Percentiles rank a stretch among this genome's conserved stretches.
phyloP scores from a whole-genome alignment of 2,797 vertebrate genomes.

The Discoglossus pictus region DNA sequence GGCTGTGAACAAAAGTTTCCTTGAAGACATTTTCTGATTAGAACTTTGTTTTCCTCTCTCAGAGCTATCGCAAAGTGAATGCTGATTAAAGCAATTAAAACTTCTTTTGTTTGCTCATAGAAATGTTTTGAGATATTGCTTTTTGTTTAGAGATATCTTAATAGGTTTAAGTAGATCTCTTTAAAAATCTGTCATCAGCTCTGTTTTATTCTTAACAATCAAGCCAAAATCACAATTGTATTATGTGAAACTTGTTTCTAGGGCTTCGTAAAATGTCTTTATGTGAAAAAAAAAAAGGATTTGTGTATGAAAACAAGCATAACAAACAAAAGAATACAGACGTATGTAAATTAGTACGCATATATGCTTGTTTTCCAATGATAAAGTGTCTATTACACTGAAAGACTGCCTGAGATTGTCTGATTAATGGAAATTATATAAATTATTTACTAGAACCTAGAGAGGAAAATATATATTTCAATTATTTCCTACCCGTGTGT shows the following conservation, averaged over 20 bases:
- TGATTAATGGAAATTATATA: slow-evolving; percentile 41
- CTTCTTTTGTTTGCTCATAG: slow-evolving; percentile 90
- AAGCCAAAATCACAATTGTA: slow-evolving; percentile 81
- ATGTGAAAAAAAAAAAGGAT: no score
- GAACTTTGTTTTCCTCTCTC: slow-evolving; percentile 89
- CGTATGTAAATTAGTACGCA: slow-evolving; percentile 13
- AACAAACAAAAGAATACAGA: not conserved
- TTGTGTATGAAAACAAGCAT: slow-evolving; percentile 72
- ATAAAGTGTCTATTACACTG: slow-evolving; percentile 9
- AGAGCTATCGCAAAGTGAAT: slow-evolving; percentile 86
- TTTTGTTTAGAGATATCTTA: slow-evolving; percentile 92
- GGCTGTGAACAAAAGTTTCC: slow-evolving; percentile 69
- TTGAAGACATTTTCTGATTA: slow-evolving; percentile 83
- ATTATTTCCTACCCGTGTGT: slow-evolving; percentile 22
- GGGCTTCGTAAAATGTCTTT: slow-evolving; percentile 73
- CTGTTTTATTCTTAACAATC: slow-evolving; percentile 85
- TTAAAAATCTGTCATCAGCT: slow-evolving; percentile 96
- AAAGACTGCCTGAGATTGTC: slow-evolving; percentile 14
- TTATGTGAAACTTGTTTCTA: slow-evolving; percentile 89
- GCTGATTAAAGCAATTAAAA: slow-evolving; percentile 99
- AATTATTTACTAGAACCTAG: slow-evolving; percentile 41
- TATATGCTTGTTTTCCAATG: slow-evolving; percentile 18
- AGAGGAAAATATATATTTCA: slow-evolving; percentile 33
- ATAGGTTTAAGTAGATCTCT: slow-evolving; percentile 94
- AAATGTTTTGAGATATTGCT: slow-evolving; percentile 78